These are phyloP conservation scores for Sebastes flavidus DNA, from an alignment of 2,797 vertebrate genomes.

Conservation along the genomic window DNA sequence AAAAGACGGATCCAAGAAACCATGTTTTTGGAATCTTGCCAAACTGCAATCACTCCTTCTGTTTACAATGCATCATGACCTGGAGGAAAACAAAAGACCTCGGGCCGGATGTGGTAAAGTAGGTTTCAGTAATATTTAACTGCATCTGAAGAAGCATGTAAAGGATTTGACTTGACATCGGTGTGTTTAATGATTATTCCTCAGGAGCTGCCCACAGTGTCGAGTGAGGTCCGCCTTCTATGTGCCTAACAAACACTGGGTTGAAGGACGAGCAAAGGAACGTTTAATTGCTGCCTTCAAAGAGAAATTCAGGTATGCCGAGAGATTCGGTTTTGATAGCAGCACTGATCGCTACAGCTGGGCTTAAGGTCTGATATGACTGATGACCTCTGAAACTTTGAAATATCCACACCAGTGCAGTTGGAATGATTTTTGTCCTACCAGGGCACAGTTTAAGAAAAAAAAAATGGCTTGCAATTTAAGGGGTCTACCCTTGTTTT, in stretches of 20 bases:
- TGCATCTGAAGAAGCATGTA: fast-evolving
- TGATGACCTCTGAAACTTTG: background rate
- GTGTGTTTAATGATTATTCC: background rate
- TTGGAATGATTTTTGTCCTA: background rate
- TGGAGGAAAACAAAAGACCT: slow-evolving; percentile 88
- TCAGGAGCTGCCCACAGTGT: slow-evolving; percentile 91
- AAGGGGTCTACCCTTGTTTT: background rate
- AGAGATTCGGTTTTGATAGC: background rate
- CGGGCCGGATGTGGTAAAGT: slow-evolving; percentile 85
- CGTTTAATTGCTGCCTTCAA: slow-evolving; percentile 86
- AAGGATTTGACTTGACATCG: background rate
- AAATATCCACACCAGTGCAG: background rate
- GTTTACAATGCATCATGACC: slow-evolving; percentile 87
- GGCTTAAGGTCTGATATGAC: background rate
- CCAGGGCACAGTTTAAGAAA: background rate
- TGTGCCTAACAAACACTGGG: slow-evolving; percentile 90
- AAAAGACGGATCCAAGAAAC: slow-evolving; percentile 77
- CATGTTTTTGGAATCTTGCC: slow-evolving; percentile 90
- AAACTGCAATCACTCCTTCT: slow-evolving; percentile 89
- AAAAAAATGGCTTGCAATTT: background rate
- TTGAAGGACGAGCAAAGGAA: slow-evolving; percentile 85
- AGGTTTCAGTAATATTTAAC: slow-evolving; percentile 14
- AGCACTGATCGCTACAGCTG: background rate
- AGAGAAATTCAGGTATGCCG: slow-evolving; percentile 84
- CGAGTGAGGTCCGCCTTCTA: slow-evolving; percentile 88